A percentile compares a stretch with the other conserved stretches of the same genome.
Conservation (phyloP, 2,797 vertebrate genomes). For the Martes flavigula region DNA sequence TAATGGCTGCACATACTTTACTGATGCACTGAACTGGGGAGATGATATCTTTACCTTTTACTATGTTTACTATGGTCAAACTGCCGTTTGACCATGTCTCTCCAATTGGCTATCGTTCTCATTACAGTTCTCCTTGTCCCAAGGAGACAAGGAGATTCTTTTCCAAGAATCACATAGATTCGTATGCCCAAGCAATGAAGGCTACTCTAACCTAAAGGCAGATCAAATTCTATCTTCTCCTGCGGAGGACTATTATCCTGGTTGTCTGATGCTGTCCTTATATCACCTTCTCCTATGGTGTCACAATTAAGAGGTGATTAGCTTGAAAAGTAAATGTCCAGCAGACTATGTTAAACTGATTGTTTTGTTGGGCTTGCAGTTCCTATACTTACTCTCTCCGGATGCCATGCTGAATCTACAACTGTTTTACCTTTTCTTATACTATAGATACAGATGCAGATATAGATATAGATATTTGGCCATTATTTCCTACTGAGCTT, state of each 20-base stretch:
- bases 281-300: accelerated
- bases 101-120: not conserved
- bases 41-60: not conserved
- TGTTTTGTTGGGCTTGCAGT: no score
- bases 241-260: accelerated
- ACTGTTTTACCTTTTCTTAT: not conserved
- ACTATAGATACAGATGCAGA: no score
- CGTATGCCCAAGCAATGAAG: not conserved
- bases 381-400: not conserved
- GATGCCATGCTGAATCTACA: not conserved
- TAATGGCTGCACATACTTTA: not conserved
- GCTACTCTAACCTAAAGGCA: not conserved
- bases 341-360: not conserved
- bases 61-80: no score
- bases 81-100: not conserved
- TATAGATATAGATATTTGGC: no score
- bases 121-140: not conserved
- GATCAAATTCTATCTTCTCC: not conserved
- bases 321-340: not conserved
- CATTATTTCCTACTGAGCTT: not conserved
- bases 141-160: not conserved
- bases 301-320: not conserved
- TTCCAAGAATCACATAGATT: not conserved
- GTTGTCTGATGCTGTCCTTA: not conserved
- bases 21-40: not conserved